A percentile compares a stretch with the other conserved stretches of the same genome.
phyloP scores from a whole-genome alignment of 2,113 vertebrate genomes.

The Nothoprocta pentlandii region DNA sequence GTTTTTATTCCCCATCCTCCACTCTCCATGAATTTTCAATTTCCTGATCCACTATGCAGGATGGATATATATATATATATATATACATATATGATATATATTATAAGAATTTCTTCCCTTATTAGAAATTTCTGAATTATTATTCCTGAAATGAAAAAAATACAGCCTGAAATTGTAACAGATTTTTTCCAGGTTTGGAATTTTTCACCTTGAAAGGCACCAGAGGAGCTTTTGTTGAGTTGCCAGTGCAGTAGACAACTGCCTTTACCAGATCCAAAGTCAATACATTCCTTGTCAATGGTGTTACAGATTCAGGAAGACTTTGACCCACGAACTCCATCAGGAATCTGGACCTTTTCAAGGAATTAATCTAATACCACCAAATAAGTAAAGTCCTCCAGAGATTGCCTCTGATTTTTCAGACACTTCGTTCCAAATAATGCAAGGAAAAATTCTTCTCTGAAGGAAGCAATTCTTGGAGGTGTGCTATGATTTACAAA shows the following conservation, averaged over 20 bases:
- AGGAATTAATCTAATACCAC: neutral
- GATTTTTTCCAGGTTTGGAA: neutral
- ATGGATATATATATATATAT: too few species aligned
- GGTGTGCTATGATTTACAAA: neutral
- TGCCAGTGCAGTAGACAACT: neutral
- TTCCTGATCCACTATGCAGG: neutral
- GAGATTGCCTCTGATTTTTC: neutral
- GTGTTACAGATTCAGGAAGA: neutral
- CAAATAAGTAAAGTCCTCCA: neutral
- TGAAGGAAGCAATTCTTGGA: neutral
- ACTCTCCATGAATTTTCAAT: neutral
- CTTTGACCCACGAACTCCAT: neutral
- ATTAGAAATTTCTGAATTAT: neutral
- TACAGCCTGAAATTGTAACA: neutral
- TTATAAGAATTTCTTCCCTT: neutral
- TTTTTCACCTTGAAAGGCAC: neutral
- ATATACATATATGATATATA: too few species aligned
- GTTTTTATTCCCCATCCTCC: neutral
- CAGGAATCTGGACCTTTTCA: neutral
- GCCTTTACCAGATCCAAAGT: neutral
- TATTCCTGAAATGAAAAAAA: neutral
- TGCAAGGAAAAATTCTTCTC: neutral
- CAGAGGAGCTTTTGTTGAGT: neutral
- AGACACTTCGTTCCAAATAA: neutral
- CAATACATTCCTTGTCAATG: neutral